Base-by-base conservation (phyloP, 1,140 invertebrate genomes). In the Paralvinella palmiformis region DNA sequence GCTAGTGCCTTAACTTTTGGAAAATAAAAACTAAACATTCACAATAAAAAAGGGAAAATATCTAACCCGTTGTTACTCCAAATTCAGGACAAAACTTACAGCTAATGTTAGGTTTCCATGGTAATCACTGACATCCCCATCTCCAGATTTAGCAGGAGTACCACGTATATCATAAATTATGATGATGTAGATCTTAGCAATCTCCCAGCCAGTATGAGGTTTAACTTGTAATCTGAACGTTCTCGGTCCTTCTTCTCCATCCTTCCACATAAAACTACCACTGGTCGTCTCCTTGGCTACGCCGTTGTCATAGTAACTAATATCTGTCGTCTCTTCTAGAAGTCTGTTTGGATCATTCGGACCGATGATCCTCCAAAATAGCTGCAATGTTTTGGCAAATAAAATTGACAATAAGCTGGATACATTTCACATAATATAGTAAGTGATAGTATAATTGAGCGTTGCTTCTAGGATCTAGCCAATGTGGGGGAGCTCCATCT, bases 291-390 rank as follows among this genome's bases (percentile, higher is more conserved):
- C 72, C 29, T 32, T 24, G n/a, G 63, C 69, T 15, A 65, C 68
- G 3, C 48, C 48, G 3, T 60, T 62, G 15, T 24, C 20, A 10
- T 58, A 68, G 48, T 56, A 68, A 41, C 68, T 69, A 13, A 77
- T 66, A 61, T 78, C 76, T 59, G 71, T 73, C 4, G 73, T 75
- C 24, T 71, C 72, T n/a, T 68, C 55, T 15, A 78, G 63, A 5
- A 69, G 60, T 7, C 58, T 58, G 7, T 50, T 65, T 1, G 72
- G 69, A 53, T 74, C 75, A 55, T 79, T 78, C 20, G 75, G 76
- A 20, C 77, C 77, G 69, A 77, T 66, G 45, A 79, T 74, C 36
- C 71, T 66, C 77, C 77, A 79, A 20, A 58, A 68, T 4, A 79
- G 71, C 74, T 76, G 45, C 20, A 2, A 31, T n/a, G n/a, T n/a